Conservation (phyloP, 2,797 vertebrate genomes). For the Esox masquinongy region DNA sequence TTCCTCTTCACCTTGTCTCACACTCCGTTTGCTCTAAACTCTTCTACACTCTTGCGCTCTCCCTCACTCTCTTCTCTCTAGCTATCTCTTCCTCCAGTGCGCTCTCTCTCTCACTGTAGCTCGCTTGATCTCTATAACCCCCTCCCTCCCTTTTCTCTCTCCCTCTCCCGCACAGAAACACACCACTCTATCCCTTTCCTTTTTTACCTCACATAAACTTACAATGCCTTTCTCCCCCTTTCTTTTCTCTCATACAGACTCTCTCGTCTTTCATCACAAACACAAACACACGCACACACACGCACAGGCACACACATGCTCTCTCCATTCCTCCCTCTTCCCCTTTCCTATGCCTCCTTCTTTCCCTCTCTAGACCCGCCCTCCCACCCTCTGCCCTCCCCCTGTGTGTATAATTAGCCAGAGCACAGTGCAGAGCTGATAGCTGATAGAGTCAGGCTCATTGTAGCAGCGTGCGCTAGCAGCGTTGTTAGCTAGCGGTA, state of each 20-base stretch:
- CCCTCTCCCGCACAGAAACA: neutral
- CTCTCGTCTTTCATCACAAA: neutral
- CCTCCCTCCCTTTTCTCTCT: neutral
- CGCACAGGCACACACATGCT: slow-evolving; percentile 7
- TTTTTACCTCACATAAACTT: neutral
- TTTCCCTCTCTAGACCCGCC: slow-evolving; percentile 39
- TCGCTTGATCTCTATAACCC: slow-evolving; percentile 26
- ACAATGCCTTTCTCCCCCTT: neutral
- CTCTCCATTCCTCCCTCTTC: slow-evolving; percentile 24
- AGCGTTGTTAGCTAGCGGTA: slow-evolving; percentile 65
- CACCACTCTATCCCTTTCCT: neutral
- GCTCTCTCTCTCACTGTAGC: slow-evolving; percentile 57
- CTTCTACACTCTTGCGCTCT: slow-evolving; percentile 27
- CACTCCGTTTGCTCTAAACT: slow-evolving; percentile 48
- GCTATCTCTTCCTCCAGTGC: slow-evolving; percentile 28
- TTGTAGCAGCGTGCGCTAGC: slow-evolving; percentile 74
- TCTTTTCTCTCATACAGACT: neutral
- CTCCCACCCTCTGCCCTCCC: slow-evolving; percentile 46
- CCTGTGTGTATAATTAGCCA: slow-evolving; percentile 80
- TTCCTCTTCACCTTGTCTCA: slow-evolving; percentile 68
- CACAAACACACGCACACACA: neutral
- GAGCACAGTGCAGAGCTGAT: slow-evolving; percentile 62
- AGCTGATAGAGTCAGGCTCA: slow-evolving; percentile 78
- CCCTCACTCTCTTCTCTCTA: slow-evolving; percentile 45
- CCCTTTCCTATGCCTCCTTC: slow-evolving; percentile 44